Evolutionary conservation across 2,113 vertebrate species (phyloP).

Genomic region (Callocephalon fimbriatum): DNA sequence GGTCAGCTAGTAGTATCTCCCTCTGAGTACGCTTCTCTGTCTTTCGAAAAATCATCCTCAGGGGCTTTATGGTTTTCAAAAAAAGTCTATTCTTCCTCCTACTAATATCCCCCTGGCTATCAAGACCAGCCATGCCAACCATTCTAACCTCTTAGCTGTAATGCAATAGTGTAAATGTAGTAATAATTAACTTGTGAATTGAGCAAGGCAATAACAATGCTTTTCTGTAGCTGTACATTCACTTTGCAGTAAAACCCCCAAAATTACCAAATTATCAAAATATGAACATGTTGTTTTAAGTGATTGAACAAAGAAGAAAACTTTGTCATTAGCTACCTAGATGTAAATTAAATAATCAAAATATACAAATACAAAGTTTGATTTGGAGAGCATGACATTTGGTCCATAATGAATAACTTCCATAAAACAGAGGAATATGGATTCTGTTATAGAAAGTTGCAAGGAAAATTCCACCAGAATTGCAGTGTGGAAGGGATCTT

Average conservation of each 20-base stretch:
- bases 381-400: background rate
- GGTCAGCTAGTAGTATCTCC: background rate
- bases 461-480: background rate
- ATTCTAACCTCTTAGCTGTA: background rate
- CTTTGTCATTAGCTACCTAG: background rate
- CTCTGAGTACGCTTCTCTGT: background rate
- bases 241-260: background rate
- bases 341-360: background rate
- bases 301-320: background rate
- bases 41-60: background rate
- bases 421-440: background rate
- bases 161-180: background rate
- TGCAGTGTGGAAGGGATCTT: rapidly evolving
- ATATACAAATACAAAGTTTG: background rate
- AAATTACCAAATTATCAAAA: background rate
- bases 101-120: background rate
- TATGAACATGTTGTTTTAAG: background rate
- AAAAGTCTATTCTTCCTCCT: background rate
- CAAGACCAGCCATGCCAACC: background rate
- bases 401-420: background rate
- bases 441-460: background rate
- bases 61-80: background rate
- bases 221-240: background rate
- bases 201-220: background rate
- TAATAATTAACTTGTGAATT: background rate